Percentiles rank a stretch among this genome's conserved stretches.
These are phyloP conservation scores for Drosophila diplacantha DNA, from an alignment of 2,888 invertebrate genomes.

Conservation along the genomic window DNA sequence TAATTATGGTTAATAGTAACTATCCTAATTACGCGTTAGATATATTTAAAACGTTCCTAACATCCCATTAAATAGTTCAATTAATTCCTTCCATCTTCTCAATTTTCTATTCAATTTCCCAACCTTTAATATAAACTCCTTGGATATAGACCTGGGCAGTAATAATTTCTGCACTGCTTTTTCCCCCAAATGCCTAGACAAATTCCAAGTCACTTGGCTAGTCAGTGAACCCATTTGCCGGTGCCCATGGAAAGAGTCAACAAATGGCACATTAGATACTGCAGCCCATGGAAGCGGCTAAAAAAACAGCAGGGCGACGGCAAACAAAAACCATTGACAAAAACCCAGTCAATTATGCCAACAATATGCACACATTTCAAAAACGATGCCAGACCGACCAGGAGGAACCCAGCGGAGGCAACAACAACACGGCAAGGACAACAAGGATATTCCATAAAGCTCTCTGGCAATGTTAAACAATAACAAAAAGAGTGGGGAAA, in stretches of 20 bases:
- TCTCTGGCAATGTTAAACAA: conserved; percentile 55
- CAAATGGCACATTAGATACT: conserved; percentile 58
- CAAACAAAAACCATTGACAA: conserved; percentile 41
- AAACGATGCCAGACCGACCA: conserved; percentile 35
- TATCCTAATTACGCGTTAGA: too few species aligned
- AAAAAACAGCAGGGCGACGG: conserved; percentile 34
- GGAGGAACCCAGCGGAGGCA: conserved; percentile 15
- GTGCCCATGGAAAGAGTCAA: conserved; percentile 55
- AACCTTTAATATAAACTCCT: not conserved
- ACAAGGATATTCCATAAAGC: conserved; percentile 55
- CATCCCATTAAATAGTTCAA: too few species aligned
- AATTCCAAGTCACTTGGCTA: conserved; percentile 41
- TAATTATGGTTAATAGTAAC: too few species aligned
- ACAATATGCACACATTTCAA: conserved; percentile 68
- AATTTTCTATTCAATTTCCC: not conserved
- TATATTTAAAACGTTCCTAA: too few species aligned
- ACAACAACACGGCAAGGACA: conserved; percentile 28
- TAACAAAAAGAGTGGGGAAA: conserved; percentile 26
- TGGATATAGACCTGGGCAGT: conserved; percentile 10
- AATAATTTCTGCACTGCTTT: conserved; percentile 16
- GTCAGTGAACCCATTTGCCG: conserved; percentile 48
- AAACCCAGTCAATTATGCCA: conserved; percentile 66
- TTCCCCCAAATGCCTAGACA: conserved; percentile 12
- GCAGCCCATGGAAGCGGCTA: conserved; percentile 22
- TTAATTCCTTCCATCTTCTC: too few species aligned